Evolutionary conservation across 2,888 invertebrate genomes (phyloP).

Genomic region (Branchipolynoe longqiensis): DNA sequence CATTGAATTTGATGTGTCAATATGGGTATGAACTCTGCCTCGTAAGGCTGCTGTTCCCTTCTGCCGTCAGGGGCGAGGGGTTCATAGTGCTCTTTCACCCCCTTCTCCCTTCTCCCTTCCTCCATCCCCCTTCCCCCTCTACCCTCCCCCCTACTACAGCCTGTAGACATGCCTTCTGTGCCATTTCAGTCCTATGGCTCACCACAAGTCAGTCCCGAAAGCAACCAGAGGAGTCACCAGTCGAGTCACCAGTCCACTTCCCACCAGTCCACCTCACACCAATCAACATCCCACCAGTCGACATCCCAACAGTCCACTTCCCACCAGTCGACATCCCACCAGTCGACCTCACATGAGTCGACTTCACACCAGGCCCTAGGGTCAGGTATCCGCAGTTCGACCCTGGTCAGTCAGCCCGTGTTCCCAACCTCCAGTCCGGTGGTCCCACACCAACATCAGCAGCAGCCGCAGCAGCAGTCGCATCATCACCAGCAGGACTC

Average conservation of each 20-base stretch:
- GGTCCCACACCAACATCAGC: neutral
- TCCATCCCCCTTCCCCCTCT: no score
- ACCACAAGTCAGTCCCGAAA: neutral
- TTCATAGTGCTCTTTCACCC: no score
- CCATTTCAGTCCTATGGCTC: conserved; percentile 28
- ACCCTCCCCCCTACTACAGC: no score
- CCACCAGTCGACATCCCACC: neutral
- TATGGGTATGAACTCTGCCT: no score
- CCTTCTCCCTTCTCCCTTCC: no score
- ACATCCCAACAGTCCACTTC: neutral
- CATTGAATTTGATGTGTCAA: no score
- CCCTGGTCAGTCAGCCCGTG: neutral
- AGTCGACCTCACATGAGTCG: neutral
- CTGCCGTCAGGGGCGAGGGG: no score
- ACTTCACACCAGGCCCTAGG: conserved; percentile 12
- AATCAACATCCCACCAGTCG: neutral
- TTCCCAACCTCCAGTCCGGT: neutral
- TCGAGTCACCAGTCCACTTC: neutral
- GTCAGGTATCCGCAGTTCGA: neutral
- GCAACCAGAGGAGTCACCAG: conserved; percentile 18
- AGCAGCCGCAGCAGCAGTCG: neutral
- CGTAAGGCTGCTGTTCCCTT: no score
- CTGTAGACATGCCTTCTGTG: no score
- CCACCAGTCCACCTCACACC: neutral
- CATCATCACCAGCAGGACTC: neutral